These are phyloP conservation scores for Aviceda subcristata DNA, from an alignment of 2,113 vertebrate species.

Conservation along the genomic window DNA sequence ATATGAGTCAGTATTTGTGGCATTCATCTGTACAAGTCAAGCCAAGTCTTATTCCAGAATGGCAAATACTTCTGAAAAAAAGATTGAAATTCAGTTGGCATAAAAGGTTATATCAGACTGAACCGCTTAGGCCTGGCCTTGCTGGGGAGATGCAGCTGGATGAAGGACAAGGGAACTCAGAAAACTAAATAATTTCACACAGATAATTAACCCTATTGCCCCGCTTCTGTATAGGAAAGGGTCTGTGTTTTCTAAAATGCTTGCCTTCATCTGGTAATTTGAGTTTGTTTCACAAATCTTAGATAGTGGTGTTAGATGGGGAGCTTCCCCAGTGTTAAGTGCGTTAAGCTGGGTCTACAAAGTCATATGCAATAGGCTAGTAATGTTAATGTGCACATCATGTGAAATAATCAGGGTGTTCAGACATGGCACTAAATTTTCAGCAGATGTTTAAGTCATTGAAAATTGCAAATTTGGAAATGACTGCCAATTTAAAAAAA, in stretches of 20 bases:
- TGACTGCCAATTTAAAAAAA: constrained; percentile 48
- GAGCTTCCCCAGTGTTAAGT: not conserved
- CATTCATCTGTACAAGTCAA: constrained; percentile 13
- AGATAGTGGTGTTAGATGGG: not conserved
- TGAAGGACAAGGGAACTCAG: not conserved
- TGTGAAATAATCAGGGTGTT: not conserved
- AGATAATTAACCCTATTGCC: not conserved
- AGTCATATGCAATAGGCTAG: not conserved
- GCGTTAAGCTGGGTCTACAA: not conserved
- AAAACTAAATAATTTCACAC: not conserved
- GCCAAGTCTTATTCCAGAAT: not conserved
- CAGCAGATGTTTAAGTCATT: constrained; percentile 21
- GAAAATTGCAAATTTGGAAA: constrained; percentile 54
- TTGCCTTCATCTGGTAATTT: not conserved
- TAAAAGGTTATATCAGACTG: not conserved
- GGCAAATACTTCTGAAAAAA: not conserved
- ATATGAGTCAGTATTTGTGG: constrained; percentile 43
- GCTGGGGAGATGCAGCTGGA: not conserved
- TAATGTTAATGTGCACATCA: not conserved
- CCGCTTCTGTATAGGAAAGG: not conserved
- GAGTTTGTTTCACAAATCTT: not conserved
- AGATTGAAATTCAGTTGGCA: not conserved
- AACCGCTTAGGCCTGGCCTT: not conserved
- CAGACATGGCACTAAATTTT: constrained; percentile 25
- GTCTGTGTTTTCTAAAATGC: not conserved